Base-by-base conservation (phyloP, 2,113 vertebrate genomes). In the Sakesphorus luctuosus region DNA sequence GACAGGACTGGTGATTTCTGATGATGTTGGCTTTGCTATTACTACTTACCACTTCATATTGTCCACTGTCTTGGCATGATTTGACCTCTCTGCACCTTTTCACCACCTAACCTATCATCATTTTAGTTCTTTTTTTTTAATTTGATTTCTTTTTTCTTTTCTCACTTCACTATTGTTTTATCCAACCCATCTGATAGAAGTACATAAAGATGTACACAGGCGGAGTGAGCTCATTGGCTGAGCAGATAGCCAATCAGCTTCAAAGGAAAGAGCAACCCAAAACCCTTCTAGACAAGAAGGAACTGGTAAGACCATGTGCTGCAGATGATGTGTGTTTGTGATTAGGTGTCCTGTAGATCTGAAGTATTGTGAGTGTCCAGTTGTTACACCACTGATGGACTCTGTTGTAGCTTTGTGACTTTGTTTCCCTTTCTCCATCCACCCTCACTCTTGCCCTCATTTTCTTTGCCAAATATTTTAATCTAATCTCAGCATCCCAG, bases 161-260 rank as follows among this genome's bases (percentile, higher is more conserved):
- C 93, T 95, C 72, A 82, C 89, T 94, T 47, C 84, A 91, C 94
- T 90, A 38, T 96, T 96, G 82, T 97, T 97, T 94, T 84, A 58
- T 97, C 94, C 95, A 84, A 93, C 96, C 96, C 82, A 94, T 93
- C 97, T 96, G 87, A 84, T 98, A 99, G 99, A 98, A 98, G 97
- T 99, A 98, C 97, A 98, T 99, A 98, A 99, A 98, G 99, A 99
- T 99, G 99, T 99, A 99, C 98, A 99, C 99, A 76, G 99, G 99
- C 90, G 99, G 99, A 94, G 99, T 99, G 98, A 99, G 98, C 99
- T 99, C 98, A 94, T 97, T 99, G 99, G 98, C 99, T 98, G 98
- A 99, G 97, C 99, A 99, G 98, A 98, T 99, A 99, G 98, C 98
- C 98, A 98, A 91, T 99, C 99, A 99, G 98, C 99, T 99, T 98